These are phyloP conservation scores for Lithobius niger DNA, from an alignment of 1,140 invertebrate species.

Conservation along the genomic window DNA sequence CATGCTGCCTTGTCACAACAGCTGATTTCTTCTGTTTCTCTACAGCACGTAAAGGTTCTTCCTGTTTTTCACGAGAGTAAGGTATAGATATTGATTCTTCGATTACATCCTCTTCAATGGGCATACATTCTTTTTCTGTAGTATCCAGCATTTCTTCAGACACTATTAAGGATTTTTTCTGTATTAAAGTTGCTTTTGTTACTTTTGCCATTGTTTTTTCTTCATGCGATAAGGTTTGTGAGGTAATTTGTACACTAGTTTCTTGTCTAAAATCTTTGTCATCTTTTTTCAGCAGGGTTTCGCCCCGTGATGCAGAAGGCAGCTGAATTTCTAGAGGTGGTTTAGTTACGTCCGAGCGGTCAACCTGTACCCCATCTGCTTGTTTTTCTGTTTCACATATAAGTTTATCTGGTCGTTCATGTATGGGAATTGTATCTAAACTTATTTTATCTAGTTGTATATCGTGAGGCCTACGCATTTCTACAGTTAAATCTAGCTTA, in stretches of 20 bases:
- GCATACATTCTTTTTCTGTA: no score
- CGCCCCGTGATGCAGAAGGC: no score
- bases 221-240: no score
- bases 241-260: no score
- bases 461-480: neutral
- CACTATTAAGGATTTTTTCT: no score
- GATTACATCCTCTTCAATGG: conserved; percentile 12
- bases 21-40: conserved; percentile 22
- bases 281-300: no score
- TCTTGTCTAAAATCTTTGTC: no score
- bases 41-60: conserved; percentile 11
- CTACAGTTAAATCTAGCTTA: neutral
- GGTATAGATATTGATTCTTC: neutral
- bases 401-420: neutral
- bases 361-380: neutral
- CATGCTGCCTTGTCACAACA: no score
- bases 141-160: no score
- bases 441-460: neutral
- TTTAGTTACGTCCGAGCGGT: neutral
- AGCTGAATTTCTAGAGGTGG: neutral
- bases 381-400: neutral
- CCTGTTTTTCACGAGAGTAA: neutral
- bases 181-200: no score
- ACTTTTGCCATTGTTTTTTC: no score
- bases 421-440: neutral